Percentiles rank a stretch among this genome's conserved stretches.
Evolutionary conservation across 2,113 vertebrate genomes (phyloP).

Genomic region (Misgurnus anguillicaudatus): DNA sequence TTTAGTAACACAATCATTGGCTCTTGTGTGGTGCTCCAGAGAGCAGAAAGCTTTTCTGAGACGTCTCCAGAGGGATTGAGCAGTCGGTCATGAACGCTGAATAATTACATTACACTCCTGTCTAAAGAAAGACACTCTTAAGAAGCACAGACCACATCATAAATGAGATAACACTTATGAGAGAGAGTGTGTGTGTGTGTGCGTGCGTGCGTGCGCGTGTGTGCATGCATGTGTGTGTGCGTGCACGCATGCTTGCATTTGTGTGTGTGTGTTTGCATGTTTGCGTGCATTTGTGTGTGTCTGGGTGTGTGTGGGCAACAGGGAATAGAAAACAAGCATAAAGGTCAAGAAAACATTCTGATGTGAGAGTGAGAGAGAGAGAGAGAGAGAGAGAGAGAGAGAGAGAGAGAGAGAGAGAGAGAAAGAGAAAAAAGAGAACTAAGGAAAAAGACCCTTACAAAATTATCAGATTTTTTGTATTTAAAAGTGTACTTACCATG

Average conservation of each 20-base stretch:
- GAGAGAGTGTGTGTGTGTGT: slow-evolving; percentile 15
- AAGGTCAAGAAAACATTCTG: slow-evolving; percentile 23
- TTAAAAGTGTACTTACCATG: too few relatives aligned
- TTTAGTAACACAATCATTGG: neutral
- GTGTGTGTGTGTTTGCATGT: neutral
- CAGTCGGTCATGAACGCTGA: slow-evolving; percentile 57
- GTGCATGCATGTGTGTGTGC: neutral
- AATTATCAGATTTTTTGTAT: too few relatives aligned
- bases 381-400: too few relatives aligned
- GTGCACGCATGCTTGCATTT: too few relatives aligned
- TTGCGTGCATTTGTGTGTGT: too few relatives aligned
- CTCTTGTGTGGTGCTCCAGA: neutral
- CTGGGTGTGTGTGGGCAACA: neutral
- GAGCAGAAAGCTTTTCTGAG: slow-evolving; percentile 14
- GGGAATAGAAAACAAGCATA: neutral
- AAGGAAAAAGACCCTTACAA: too few relatives aligned
- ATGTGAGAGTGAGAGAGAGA: neutral
- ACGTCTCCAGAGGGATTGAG: slow-evolving; percentile 30
- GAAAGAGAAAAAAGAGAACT: too few relatives aligned
- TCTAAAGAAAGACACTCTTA: slow-evolving; percentile 54
- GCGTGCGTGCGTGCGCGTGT: neutral
- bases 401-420: neutral
- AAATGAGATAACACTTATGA: slow-evolving; percentile 52
- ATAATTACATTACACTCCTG: slow-evolving; percentile 59
- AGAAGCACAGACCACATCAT: slow-evolving; percentile 56